These are phyloP conservation scores for Hypsibius dujardini DNA, from an alignment of 1,140 invertebrate genomes.

Conservation along the genomic window DNA sequence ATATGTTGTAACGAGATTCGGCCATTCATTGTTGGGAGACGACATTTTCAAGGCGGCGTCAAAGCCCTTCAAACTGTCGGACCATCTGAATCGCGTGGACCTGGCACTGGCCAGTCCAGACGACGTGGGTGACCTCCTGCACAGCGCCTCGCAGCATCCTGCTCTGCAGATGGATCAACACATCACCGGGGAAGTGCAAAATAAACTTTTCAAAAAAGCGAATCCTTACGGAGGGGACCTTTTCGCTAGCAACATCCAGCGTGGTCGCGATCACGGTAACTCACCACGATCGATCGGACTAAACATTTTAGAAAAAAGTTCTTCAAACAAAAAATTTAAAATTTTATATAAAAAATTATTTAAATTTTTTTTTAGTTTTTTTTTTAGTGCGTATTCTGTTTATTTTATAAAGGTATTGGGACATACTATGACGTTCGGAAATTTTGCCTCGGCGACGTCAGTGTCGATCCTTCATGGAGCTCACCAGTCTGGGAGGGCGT, in stretches of 20 bases:
- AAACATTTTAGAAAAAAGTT: neutral
- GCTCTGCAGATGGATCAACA: slow-evolving; percentile 5
- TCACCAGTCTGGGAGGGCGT: neutral
- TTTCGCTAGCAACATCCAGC: slow-evolving; percentile 28
- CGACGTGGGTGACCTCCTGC: neutral
- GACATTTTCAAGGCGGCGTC: no score
- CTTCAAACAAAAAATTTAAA: no score
- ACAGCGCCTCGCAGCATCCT: neutral
- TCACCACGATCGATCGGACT: no score
- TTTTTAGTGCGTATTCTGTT: neutral
- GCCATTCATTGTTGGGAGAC: neutral
- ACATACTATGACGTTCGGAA: neutral
- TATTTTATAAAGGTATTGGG: no score
- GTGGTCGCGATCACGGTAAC: slow-evolving; percentile 29
- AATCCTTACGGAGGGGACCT: slow-evolving; percentile 21
- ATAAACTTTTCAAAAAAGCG: neutral
- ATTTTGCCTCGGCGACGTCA: neutral
- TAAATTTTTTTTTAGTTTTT: no score
- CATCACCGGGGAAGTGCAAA: neutral
- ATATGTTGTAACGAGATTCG: no score
- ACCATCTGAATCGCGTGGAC: neutral
- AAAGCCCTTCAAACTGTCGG: neutral
- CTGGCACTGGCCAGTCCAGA: neutral
- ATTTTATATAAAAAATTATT: no score
- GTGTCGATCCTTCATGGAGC: slow-evolving; percentile 11